These are phyloP conservation scores for Amaurobius ferox DNA, from an alignment of 2,888 invertebrate species.

Conservation along the genomic window DNA sequence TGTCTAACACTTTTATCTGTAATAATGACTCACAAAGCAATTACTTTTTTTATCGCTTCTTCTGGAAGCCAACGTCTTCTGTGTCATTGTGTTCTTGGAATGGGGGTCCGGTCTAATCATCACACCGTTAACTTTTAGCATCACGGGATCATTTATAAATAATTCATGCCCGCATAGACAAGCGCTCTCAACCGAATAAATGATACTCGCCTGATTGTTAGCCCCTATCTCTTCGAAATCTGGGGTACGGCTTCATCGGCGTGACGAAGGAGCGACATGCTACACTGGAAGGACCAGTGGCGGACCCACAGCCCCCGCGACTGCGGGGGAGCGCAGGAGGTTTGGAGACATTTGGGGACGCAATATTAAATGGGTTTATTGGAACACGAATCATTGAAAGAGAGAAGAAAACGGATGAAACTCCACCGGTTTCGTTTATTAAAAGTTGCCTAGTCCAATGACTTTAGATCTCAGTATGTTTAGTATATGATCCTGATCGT, in stretches of 20 bases:
- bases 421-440: too few species aligned
- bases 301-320: too few species aligned
- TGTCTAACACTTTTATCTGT: background rate
- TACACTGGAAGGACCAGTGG: background rate
- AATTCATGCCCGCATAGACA: constrained; percentile 37
- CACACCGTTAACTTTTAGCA: constrained; percentile 24
- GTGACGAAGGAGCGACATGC: background rate
- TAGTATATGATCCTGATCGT: too few species aligned
- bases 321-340: too few species aligned
- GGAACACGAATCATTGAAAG: too few species aligned
- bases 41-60: background rate
- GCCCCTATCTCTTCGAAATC: constrained; percentile 9
- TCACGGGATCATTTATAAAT: constrained; percentile 15
- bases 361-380: too few species aligned
- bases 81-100: background rate
- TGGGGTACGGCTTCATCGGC: background rate
- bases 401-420: too few species aligned
- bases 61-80: background rate
- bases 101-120: background rate
- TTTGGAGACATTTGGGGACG: too few species aligned
- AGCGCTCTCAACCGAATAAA: constrained; percentile 27
- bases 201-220: constrained; percentile 25
- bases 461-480: too few species aligned
- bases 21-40: background rate
- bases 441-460: too few species aligned